A percentile compares a stretch with the other conserved stretches of the same genome.
Evolutionary conservation across 1,140 invertebrate genomes (phyloP).

Genomic region (Apis cerana): DNA sequence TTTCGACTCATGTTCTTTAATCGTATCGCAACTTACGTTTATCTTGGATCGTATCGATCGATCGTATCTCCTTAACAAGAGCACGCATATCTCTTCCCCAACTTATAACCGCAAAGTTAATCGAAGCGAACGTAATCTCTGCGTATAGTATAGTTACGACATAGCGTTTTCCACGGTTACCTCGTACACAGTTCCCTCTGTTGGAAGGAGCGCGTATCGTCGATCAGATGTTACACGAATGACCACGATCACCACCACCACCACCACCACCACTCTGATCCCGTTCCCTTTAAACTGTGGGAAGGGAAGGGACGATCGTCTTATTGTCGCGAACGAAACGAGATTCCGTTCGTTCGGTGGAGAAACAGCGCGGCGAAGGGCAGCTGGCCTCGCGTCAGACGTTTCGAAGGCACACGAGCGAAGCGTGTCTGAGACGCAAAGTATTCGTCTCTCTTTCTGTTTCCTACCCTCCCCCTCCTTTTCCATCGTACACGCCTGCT

Average conservation of each 20-base stretch:
- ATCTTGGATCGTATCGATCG: background rate
- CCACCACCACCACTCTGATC: background rate
- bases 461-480: background rate
- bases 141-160: background rate
- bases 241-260: background rate
- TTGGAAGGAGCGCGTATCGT: background rate
- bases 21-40: background rate
- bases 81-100: background rate
- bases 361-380: slow-evolving; percentile 53
- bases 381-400: slow-evolving; percentile 63
- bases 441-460: background rate
- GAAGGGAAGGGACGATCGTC: slow-evolving; percentile 52
- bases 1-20: background rate
- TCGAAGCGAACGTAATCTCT: slow-evolving; percentile 13
- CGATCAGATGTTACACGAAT: slow-evolving; percentile 41
- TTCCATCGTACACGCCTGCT: background rate
- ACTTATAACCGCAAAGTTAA: slow-evolving; percentile 10
- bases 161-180: background rate
- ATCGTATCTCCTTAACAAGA: background rate
- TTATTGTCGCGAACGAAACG: slow-evolving; percentile 59
- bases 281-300: slow-evolving; percentile 60
- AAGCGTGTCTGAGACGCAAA: slow-evolving; percentile 50
- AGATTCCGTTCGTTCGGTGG: slow-evolving; percentile 61
- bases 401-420: slow-evolving; percentile 63
- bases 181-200: background rate